phyloP scores from a whole-genome alignment of 1,140 invertebrate species.

The Leptinotarsa texana region DNA sequence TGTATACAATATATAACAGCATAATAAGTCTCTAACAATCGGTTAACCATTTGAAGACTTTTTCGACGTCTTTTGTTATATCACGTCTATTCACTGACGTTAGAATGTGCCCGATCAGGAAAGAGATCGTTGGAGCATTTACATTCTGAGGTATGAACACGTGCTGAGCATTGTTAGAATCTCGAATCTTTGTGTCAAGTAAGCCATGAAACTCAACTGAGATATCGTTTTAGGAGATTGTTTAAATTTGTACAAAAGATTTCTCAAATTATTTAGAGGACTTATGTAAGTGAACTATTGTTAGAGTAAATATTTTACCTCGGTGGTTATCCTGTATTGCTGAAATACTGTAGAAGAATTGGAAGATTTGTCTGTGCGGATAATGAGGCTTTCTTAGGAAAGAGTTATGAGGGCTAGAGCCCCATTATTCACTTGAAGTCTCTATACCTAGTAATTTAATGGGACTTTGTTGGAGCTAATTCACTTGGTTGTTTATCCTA shows the following conservation, averaged over 20 bases:
- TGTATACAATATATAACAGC: slow-evolving; percentile 37
- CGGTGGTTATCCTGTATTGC: slow-evolving; percentile 17
- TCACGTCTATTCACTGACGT: slow-evolving; percentile 28
- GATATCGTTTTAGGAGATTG: slow-evolving; percentile 30
- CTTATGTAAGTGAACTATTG: slow-evolving; percentile 26
- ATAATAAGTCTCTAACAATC: slow-evolving; percentile 39
- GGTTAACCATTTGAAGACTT: slow-evolving; percentile 36
- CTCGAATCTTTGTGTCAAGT: slow-evolving; percentile 23
- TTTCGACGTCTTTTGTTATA: slow-evolving; percentile 32
- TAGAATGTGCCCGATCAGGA: slow-evolving; percentile 7
- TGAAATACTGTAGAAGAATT: slow-evolving; percentile 15
- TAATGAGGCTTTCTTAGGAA: neutral
- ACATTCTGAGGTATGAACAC: slow-evolving; percentile 31
- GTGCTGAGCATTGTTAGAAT: slow-evolving; percentile 24
- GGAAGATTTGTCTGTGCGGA: slow-evolving; percentile 30
- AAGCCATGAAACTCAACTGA: slow-evolving; percentile 28
- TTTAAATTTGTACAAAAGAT: slow-evolving; percentile 34
- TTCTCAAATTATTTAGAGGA: slow-evolving; percentile 27
- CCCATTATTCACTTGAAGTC: neutral
- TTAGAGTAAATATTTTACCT: slow-evolving; percentile 35
- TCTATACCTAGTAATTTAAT: too few relatives aligned
- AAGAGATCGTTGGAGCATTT: neutral
- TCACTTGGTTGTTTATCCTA: too few relatives aligned
- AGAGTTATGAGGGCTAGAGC: neutral
- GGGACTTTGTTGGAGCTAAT: too few relatives aligned